Conservation (phyloP, 30 jellyfish, hydroid and myxozoan species). For the Hydra vulgaris region DNA sequence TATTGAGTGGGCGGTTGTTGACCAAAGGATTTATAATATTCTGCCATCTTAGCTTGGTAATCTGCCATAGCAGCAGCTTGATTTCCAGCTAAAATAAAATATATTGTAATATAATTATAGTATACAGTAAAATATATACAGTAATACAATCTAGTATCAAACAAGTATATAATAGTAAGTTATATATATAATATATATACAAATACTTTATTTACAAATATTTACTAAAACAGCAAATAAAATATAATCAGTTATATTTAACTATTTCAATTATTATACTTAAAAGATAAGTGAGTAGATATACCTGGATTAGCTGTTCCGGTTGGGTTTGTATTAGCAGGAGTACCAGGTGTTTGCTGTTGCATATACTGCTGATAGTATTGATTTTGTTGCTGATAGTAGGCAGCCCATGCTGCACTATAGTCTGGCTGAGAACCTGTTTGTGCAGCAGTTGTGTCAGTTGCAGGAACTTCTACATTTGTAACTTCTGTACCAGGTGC, state of each 20-base stretch:
- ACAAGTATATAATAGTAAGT: neutral
- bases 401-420: constrained; percentile 87
- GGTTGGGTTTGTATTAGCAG: constrained; percentile 12
- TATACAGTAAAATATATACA: neutral
- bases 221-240: too few species aligned
- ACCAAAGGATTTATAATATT: constrained; percentile 29
- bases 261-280: neutral
- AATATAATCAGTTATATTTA: neutral
- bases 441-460: constrained; percentile 37
- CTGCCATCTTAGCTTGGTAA: constrained; percentile 34
- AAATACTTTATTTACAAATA: too few species aligned
- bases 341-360: constrained; percentile 25
- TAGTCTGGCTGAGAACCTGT: constrained; percentile 87
- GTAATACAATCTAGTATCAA: neutral
- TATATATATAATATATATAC: too few species aligned
- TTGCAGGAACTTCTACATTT: constrained; percentile 23
- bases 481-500: constrained; percentile 10
- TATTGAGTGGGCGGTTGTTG: constrained; percentile 22
- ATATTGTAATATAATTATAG: neutral
- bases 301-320: neutral
- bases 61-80: constrained; percentile 36
- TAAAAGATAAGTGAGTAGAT: neutral
- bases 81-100: constrained; percentile 2
- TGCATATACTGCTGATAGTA: constrained; percentile 46
- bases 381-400: constrained; percentile 72